These are phyloP conservation scores for Oxycera nigricornis DNA, from an alignment of 2,888 invertebrate genomes.

Conservation along the genomic window DNA sequence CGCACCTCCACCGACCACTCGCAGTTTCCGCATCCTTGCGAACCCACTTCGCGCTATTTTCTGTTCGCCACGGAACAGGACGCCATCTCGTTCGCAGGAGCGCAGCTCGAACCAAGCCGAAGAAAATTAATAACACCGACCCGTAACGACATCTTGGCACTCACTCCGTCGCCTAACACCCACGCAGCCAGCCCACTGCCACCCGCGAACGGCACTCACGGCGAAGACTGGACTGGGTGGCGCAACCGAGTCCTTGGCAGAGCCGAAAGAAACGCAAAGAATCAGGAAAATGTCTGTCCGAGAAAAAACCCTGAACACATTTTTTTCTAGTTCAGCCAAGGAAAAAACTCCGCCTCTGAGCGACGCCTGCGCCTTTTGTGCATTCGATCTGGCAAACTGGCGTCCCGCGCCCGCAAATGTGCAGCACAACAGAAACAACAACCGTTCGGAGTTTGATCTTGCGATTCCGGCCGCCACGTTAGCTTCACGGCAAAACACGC, in stretches of 20 bases:
- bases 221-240: conserved; percentile 14
- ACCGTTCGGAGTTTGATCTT: neutral
- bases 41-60: conserved; percentile 24
- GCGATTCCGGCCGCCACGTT: neutral
- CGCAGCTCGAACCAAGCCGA: conserved; percentile 11
- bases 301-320: neutral
- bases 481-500: conserved; percentile 6
- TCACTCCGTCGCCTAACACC: conserved; percentile 6
- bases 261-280: conserved; percentile 17
- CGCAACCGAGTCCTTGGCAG: conserved; percentile 12
- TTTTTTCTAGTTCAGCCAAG: conserved; percentile 1
- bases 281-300: conserved; percentile 33
- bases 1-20: neutral
- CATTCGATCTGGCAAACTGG: conserved; percentile 36
- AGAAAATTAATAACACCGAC: conserved; percentile 1
- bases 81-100: conserved; percentile 33
- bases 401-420: conserved; percentile 29
- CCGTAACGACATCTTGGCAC: neutral
- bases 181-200: conserved; percentile 21
- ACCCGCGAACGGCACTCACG: conserved; percentile 24
- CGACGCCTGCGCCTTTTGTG: conserved; percentile 44
- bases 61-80: neutral
- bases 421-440: conserved; percentile 5
- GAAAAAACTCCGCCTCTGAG: conserved; percentile 47
- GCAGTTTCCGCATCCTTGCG: conserved; percentile 6